A percentile compares a stretch with the other conserved stretches of the same genome.
These are phyloP conservation scores for Mellilla xanthometata DNA, from an alignment of 2,888 invertebrate species.

Conservation along the genomic window DNA sequence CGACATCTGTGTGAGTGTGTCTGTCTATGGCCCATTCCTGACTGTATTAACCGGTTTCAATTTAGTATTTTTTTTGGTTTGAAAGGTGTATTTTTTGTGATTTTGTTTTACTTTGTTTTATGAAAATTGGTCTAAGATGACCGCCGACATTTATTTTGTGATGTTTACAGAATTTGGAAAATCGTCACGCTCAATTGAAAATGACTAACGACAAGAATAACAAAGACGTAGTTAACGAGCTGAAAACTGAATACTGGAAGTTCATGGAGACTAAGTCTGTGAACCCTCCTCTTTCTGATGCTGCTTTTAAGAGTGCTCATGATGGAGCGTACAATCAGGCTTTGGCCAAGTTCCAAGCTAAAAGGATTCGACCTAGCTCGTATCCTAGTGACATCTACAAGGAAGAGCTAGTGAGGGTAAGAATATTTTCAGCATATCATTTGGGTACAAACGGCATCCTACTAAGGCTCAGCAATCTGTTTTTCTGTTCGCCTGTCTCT, in stretches of 20 bases:
- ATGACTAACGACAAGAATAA: constrained; percentile 13
- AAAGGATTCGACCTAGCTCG: constrained; percentile 5
- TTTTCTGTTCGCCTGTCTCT: too few relatives aligned
- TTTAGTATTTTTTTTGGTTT: too few relatives aligned
- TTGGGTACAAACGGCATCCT: too few relatives aligned
- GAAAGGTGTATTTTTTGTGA: too few relatives aligned
- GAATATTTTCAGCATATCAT: not conserved
- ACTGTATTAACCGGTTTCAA: too few relatives aligned
- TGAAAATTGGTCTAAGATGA: too few relatives aligned
- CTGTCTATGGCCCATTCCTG: too few relatives aligned
- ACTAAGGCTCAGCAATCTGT: too few relatives aligned
- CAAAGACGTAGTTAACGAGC: constrained; percentile 3
- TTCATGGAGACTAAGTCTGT: constrained; percentile 15
- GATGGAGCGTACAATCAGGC: constrained; percentile 4
- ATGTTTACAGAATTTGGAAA: constrained; percentile 5
- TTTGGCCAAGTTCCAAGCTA: constrained; percentile 2
- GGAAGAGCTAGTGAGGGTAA: constrained; percentile 12
- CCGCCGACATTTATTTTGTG: too few relatives aligned
- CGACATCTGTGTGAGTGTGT: too few relatives aligned
- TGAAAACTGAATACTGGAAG: constrained; percentile 12
- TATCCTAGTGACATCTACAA: constrained; percentile 10
- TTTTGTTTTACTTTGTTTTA: too few relatives aligned
- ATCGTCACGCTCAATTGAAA: constrained; percentile 5
- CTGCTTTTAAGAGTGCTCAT: constrained; percentile 1
- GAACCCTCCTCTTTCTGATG: constrained; percentile 11